Base-by-base conservation (phyloP, 2,113 vertebrate genomes). In the Lagenorhynchus albirostris region DNA sequence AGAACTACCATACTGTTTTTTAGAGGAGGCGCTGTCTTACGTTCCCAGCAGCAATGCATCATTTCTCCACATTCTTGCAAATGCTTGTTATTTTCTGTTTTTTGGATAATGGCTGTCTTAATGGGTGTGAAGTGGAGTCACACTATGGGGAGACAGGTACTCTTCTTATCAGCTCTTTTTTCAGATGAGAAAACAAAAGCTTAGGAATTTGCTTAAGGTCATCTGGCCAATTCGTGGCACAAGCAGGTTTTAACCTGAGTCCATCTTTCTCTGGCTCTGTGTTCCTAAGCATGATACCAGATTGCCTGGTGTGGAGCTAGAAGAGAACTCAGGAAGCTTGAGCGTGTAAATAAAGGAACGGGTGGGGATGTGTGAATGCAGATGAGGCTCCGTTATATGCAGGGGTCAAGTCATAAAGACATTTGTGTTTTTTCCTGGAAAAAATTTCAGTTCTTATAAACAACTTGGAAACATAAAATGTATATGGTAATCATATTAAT, bases 401-500 rank as follows among this genome's bases (percentile, higher is more conserved):
- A 53, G 33, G 11, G 36, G 55, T 33, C 31, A 71, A 79, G 44
- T 95, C 74, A 76, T 50, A 76, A 79, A 94, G 94, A 53, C 26
- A 7, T 63, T 44, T 67, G 71, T 79, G 38, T 65, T 82, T 63
- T 96, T 96, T 82, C 63, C 95, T 71, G 60, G 89, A 93, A 87
- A 93, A 80, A n/a, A 70, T 60, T 97, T 94, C 41, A 70, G 47
- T 89, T 91, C 91, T 94, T 90, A 86, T 89, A 97, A 97, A 92
- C 63, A 96, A 87, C 31, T 86, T 91, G 44, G 55, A 86, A 88
- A 53, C 36, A 53, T 83, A 86, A 89, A 82, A 94, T 96, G 70
- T 91, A 96, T 89, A 67, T 89, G 74, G 89, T 83, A 96, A 97
- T 97, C 70, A 97, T 92, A 89, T 97, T 89, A 95, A 91, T 97